Percentiles rank a stretch among this genome's conserved stretches.
Evolutionary conservation across 2,797 vertebrate species (phyloP).

Genomic region (Muraenolepis orangiensis): DNA sequence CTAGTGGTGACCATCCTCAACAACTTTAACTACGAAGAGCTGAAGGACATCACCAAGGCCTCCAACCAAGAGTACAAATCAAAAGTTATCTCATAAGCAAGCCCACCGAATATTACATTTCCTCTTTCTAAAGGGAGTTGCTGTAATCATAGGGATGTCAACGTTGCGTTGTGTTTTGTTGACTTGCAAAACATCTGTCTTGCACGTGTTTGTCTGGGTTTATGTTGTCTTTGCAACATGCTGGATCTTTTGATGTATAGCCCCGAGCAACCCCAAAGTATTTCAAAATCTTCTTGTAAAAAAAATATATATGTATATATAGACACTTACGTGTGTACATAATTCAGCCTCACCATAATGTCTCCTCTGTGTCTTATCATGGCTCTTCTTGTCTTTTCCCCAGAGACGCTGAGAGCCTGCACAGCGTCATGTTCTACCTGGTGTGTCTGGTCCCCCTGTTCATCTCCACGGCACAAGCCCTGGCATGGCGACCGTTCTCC

Average conservation of each 20-base stretch:
- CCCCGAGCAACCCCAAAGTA: not conserved
- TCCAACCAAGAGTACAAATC: conserved; percentile 67
- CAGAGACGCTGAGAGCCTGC: conserved; percentile 76
- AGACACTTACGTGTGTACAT: not conserved
- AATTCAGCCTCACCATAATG: not conserved
- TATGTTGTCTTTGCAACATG: not conserved
- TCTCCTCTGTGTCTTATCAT: not conserved
- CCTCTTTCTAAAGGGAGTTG: not conserved
- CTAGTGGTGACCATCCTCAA: conserved; percentile 80
- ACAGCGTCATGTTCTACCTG: conserved; percentile 82
- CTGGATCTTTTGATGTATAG: not conserved
- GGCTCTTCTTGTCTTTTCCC: conserved; percentile 16
- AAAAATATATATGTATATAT: not conserved
- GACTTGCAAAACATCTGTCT: not conserved
- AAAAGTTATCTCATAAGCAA: not conserved
- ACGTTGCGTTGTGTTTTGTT: not conserved
- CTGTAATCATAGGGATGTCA: not conserved
- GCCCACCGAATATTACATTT: not conserved
- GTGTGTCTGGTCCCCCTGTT: conserved; percentile 82
- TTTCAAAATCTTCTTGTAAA: not conserved
- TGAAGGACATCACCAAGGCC: conserved; percentile 59
- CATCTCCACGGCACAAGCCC: conserved; percentile 73
- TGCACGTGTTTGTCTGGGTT: not conserved
- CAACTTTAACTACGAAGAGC: conserved; percentile 81
- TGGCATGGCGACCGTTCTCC: conserved; percentile 84